A percentile compares a stretch with the other conserved stretches of the same genome.
Conservation (phyloP, 2,888 invertebrate species). For the Eremobia ochroleuca region DNA sequence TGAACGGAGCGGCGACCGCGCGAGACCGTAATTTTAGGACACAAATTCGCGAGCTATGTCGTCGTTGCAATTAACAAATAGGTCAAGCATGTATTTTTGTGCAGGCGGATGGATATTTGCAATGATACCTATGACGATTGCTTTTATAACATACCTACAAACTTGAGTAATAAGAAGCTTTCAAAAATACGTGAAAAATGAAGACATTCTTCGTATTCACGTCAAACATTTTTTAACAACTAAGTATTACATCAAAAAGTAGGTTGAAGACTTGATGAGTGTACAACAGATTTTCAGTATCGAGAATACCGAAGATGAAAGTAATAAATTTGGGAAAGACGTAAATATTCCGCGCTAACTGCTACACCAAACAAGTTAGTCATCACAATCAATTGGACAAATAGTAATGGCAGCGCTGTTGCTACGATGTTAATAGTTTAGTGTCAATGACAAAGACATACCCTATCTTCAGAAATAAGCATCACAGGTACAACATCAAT, state of each 20-base stretch:
- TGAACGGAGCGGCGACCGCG: background rate
- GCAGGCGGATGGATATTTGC: background rate
- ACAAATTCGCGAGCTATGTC: background rate
- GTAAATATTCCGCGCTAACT: constrained; percentile 22
- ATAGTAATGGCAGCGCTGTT: background rate
- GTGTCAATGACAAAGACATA: constrained; percentile 1
- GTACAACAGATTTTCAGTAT: background rate
- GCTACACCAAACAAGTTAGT: constrained; percentile 20
- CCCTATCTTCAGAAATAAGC: background rate
- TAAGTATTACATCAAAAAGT: background rate
- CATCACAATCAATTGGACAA: constrained; percentile 14
- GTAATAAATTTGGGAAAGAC: constrained; percentile 1
- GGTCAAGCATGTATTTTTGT: background rate
- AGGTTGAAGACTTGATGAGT: background rate
- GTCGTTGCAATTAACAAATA: background rate
- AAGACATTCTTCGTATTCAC: background rate
- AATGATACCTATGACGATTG: background rate
- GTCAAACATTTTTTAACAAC: background rate
- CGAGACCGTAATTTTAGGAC: background rate
- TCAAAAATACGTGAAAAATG: background rate
- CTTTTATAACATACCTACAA: background rate
- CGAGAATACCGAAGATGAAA: background rate
- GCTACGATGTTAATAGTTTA: constrained; percentile 2
- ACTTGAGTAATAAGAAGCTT: background rate
- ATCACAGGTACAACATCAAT: background rate